phyloP scores from a whole-genome alignment of 2,888 invertebrate genomes.

The Caenorhabditis wallacei region DNA sequence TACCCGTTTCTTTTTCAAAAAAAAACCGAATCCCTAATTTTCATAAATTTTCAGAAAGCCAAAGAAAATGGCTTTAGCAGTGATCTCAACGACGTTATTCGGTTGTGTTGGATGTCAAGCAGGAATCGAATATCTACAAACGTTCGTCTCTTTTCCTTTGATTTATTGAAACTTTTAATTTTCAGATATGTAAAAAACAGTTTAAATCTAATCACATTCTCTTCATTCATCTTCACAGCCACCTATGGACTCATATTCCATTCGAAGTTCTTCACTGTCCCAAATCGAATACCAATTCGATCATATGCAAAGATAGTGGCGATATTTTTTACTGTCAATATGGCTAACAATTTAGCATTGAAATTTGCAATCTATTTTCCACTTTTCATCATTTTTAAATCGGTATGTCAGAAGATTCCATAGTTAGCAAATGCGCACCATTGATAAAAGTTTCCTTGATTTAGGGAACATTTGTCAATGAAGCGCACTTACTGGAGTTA shows the following conservation, averaged over 20 bases:
- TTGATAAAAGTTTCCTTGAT: no score
- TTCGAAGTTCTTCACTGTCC: conserved; percentile 72
- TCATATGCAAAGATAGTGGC: conserved; percentile 86
- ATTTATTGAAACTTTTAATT: not conserved
- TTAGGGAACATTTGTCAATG: no score
- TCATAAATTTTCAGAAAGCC: conserved; percentile 10
- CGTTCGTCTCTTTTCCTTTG: conserved; percentile 53
- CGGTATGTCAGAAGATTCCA: conserved; percentile 86
- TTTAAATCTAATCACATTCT: conserved; percentile 75
- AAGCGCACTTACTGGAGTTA: no score
- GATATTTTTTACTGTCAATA: conserved; percentile 93
- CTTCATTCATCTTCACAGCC: conserved; percentile 75
- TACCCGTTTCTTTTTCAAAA: no score
- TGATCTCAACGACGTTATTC: conserved; percentile 65
- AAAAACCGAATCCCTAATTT: no score
- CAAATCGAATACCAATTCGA: conserved; percentile 67
- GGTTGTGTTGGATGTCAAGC: conserved; percentile 78
- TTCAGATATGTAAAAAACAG: conserved; percentile 68
- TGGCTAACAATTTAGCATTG: conserved; percentile 93
- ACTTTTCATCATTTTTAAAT: conserved; percentile 97
- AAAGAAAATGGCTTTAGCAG: conserved; percentile 50
- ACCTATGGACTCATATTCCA: conserved; percentile 71
- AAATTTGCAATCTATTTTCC: conserved; percentile 98
- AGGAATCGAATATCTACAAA: conserved; percentile 75
- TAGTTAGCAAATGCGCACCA: no score